Percentiles rank a stretch among this genome's conserved stretches.
Evolutionary conservation across 2,113 vertebrate genomes (phyloP).

Genomic region (Coracopsis vasa): DNA sequence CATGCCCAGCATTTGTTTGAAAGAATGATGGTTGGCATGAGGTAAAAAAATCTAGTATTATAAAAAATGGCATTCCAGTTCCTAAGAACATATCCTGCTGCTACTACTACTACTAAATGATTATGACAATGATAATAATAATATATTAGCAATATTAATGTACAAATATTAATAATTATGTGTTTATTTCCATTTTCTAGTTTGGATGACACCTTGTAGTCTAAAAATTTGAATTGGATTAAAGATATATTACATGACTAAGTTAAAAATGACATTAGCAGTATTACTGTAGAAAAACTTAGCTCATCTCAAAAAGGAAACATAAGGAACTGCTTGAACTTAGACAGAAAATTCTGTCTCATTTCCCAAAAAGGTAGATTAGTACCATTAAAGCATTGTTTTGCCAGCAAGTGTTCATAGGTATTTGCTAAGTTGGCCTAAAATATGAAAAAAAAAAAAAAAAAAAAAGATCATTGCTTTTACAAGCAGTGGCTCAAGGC

Average conservation of each 20-base stretch:
- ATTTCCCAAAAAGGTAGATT: fast-evolving
- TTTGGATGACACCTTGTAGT: background rate
- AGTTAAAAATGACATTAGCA: background rate
- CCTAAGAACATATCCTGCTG: background rate
- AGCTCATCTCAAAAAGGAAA: background rate
- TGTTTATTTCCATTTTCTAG: background rate
- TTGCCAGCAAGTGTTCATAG: background rate
- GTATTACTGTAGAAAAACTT: background rate
- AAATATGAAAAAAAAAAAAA: background rate
- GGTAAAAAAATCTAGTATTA: background rate
- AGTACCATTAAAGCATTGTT: background rate
- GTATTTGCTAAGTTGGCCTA: background rate
- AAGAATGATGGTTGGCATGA: background rate
- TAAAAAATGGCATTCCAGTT: background rate
- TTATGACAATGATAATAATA: background rate
- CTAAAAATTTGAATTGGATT: background rate
- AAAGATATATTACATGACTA: background rate
- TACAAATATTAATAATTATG: background rate
- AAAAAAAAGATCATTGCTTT: background rate
- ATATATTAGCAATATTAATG: background rate
- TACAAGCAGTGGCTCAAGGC: background rate
- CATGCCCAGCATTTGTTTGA: background rate
- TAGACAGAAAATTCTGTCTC: background rate
- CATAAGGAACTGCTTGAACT: background rate
- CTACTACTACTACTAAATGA: background rate